Percentiles rank a stretch among this genome's conserved stretches.
These are phyloP conservation scores for Campylomormyrus numenius DNA, from an alignment of 2,113 vertebrate species.

Conservation along the genomic window DNA sequence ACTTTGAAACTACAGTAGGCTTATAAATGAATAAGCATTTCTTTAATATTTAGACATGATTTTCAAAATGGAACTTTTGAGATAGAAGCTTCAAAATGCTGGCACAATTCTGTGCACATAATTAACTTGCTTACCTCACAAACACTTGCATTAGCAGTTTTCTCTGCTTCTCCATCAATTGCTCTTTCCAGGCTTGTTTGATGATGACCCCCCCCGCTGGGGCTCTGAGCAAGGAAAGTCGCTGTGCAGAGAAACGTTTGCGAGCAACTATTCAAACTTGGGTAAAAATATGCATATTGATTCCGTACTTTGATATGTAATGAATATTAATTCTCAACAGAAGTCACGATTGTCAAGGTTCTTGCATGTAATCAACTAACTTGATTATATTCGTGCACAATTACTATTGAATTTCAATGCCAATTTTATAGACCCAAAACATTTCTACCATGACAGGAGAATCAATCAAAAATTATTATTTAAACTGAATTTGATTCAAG, in stretches of 20 bases:
- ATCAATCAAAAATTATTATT: not conserved
- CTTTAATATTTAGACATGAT: not conserved
- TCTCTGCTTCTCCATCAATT: not conserved
- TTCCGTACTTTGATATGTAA: not conserved
- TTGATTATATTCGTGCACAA: not conserved
- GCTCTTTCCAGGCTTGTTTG: not conserved
- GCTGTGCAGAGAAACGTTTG: not conserved
- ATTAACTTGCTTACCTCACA: not conserved
- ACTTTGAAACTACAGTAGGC: not conserved
- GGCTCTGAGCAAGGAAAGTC: not conserved
- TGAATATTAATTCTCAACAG: slow-evolving; percentile 1
- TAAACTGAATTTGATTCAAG: not conserved
- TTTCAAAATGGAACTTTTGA: not conserved
- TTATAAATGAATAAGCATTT: not conserved
- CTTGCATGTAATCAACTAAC: not conserved
- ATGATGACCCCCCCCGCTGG: not conserved
- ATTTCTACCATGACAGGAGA: not conserved
- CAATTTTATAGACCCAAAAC: not conserved
- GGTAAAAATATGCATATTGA: not conserved
- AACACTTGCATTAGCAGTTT: not conserved
- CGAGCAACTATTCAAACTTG: not conserved
- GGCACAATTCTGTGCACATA: not conserved
- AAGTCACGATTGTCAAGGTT: not conserved
- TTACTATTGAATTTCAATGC: slow-evolving; percentile 4
- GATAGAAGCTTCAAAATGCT: not conserved